Base-by-base conservation (phyloP, 2,888 invertebrate genomes). In the Heliconius aoede region DNA sequence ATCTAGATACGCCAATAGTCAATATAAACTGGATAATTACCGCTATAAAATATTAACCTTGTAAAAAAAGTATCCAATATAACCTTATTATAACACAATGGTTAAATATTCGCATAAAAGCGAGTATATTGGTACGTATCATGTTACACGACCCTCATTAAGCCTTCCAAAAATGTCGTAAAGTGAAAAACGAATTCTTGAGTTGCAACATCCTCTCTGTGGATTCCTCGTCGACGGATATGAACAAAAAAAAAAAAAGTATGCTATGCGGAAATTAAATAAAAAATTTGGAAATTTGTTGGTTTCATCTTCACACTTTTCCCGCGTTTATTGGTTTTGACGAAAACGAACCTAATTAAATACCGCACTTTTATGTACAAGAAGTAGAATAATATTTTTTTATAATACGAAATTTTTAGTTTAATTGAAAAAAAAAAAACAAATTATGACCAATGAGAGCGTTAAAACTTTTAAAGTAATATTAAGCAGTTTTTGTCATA, bases 141-240 rank as follows among this genome's bases (percentile, higher is more conserved):
- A 15, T 65, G 24, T 36, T 64, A 64, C 62, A 64, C 24, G 65
- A 15, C 15, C 65, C 24, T 64, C 64, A 21, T 36, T 65, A 65
- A 65, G 55, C n/a, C 69, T 55, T 55, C 55, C 69, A 55, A 69
- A 65, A 55, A 30, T 55, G 30, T 13, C 51, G 69, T 51, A 24
- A 32, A 55, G 69, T 32, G 24, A 51, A 69, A 51, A 68, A 69
- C 8, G n/a, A 55, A 69, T 55, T 69, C 24, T 30, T 55, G 32
- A 15, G n/a, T 55, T 30, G 68, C 69, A 28, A 55, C 69, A 69
- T 69, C 69, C 69, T 69, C 30, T 55, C 30, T 15, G 55, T 32
- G 24, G n/a, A 69, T 69, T 30, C n/a, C 15, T 55, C 21, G 21
- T n/a, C 51, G 30, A 69, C 51, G 69, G 30, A 69, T 30, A 69